Evolutionary conservation across 1,140 invertebrate species (phyloP).

Genomic region (Dreissena rostriformis): DNA sequence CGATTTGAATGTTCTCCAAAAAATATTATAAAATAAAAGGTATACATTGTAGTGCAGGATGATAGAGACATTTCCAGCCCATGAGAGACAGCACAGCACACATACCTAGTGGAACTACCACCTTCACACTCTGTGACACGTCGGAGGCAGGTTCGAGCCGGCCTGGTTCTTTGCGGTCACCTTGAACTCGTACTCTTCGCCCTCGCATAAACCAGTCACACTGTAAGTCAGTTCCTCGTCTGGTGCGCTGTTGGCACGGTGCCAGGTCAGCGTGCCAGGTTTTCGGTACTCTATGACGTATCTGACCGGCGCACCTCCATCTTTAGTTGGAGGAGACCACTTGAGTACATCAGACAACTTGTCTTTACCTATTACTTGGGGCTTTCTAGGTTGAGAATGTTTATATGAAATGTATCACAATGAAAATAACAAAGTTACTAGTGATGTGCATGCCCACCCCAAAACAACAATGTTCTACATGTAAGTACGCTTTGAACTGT

Average conservation of each 20-base stretch:
- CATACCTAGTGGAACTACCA: slow-evolving; percentile 72
- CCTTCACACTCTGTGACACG: slow-evolving; percentile 71
- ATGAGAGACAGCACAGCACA: no score
- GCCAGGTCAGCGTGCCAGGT: slow-evolving; percentile 71
- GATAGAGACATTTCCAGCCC: no score
- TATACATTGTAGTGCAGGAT: no score
- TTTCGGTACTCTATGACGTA: slow-evolving; percentile 89
- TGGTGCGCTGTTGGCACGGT: slow-evolving; percentile 63
- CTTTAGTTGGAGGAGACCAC: slow-evolving; percentile 94
- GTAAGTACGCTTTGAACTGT: no score
- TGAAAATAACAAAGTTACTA: neutral
- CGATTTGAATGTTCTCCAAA: no score
- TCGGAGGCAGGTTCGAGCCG: slow-evolving; percentile 97
- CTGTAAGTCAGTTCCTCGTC: slow-evolving; percentile 80
- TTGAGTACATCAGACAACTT: slow-evolving; percentile 96
- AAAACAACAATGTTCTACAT: no score
- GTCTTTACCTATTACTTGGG: slow-evolving; percentile 94
- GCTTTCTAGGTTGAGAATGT: slow-evolving; percentile 93
- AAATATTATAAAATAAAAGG: no score
- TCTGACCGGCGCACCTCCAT: slow-evolving; percentile 97
- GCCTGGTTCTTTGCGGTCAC: slow-evolving; percentile 98
- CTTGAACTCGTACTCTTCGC: slow-evolving; percentile 96
- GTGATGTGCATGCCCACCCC: no score
- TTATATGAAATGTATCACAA: slow-evolving; percentile 15
- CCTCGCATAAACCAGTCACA: slow-evolving; percentile 94